These are phyloP conservation scores for Noctua comes DNA, from an alignment of 2,888 invertebrate species.

Conservation along the genomic window DNA sequence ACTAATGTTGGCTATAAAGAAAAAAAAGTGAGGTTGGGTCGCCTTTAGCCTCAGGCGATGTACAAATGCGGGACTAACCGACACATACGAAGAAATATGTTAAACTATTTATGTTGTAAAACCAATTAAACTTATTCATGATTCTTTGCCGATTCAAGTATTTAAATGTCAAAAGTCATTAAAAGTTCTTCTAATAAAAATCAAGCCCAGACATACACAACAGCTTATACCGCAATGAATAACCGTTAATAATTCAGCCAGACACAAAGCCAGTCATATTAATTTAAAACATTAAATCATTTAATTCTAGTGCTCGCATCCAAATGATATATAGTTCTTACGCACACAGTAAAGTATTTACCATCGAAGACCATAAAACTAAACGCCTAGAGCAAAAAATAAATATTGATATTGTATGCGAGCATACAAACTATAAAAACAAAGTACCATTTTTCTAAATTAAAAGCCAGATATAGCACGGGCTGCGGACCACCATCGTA, in stretches of 20 bases:
- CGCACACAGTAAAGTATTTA: constrained; percentile 52
- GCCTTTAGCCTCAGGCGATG: constrained; percentile 70
- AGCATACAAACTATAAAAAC: constrained; percentile 78
- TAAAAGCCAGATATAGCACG: constrained; percentile 84
- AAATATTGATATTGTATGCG: constrained; percentile 80
- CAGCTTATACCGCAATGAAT: constrained; percentile 51
- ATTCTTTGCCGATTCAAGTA: constrained; percentile 51
- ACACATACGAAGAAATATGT: constrained; percentile 74
- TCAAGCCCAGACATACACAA: constrained; percentile 27
- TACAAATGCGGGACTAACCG: constrained; percentile 66
- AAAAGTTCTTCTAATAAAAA: constrained; percentile 35
- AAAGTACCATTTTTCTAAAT: constrained; percentile 84
- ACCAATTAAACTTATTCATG: constrained; percentile 73
- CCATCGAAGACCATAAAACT: constrained; percentile 68
- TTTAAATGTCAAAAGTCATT: constrained; percentile 48
- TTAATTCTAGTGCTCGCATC: constrained; percentile 54
- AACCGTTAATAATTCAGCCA: constrained; percentile 52
- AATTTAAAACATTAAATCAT: constrained; percentile 62
- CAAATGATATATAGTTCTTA: constrained; percentile 55
- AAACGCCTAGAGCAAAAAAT: constrained; percentile 82
- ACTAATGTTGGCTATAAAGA: constrained; percentile 74
- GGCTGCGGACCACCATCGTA: constrained; percentile 85
- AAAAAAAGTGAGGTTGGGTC: constrained; percentile 71
- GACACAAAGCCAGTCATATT: constrained; percentile 61
- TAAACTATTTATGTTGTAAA: constrained; percentile 77